phyloP scores from a whole-genome alignment of 2,888 invertebrate genomes.

The Alcis repandata region DNA sequence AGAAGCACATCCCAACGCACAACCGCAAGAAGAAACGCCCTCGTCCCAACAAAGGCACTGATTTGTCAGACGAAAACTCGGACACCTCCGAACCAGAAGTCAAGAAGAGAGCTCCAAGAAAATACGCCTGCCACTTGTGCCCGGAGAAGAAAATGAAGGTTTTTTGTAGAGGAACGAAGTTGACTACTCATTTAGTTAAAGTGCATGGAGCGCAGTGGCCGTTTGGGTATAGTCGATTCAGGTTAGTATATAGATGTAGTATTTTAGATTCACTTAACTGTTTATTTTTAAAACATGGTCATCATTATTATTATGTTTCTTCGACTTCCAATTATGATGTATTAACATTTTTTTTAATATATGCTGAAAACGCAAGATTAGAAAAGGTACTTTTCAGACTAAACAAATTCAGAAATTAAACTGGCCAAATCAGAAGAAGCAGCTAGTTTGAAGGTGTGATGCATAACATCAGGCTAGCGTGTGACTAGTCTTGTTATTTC shows the following conservation, averaged over 20 bases:
- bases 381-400: too few relatives aligned
- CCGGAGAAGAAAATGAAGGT: slow-evolving; percentile 81
- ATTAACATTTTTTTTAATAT: too few relatives aligned
- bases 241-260: slow-evolving; percentile 70
- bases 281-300: too few relatives aligned
- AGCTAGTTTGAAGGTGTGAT: too few relatives aligned
- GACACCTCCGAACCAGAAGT: slow-evolving; percentile 61
- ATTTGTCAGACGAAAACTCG: slow-evolving; percentile 53
- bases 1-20: slow-evolving; percentile 85
- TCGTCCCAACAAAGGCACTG: slow-evolving; percentile 43
- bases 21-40: slow-evolving; percentile 55
- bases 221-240: slow-evolving; percentile 91
- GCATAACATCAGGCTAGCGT: too few relatives aligned
- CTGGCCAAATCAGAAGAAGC: too few relatives aligned
- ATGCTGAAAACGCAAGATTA: too few relatives aligned
- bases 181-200: slow-evolving; percentile 91
- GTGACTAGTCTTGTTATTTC: too few relatives aligned
- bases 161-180: slow-evolving; percentile 88
- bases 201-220: slow-evolving; percentile 91
- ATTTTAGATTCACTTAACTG: too few relatives aligned
- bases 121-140: slow-evolving; percentile 91
- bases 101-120: slow-evolving; percentile 61
- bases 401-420: too few relatives aligned
- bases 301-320: too few relatives aligned
- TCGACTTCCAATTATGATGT: too few relatives aligned